phyloP scores from a whole-genome alignment of 2,797 vertebrate species.

The Loriculus beryllinus region DNA sequence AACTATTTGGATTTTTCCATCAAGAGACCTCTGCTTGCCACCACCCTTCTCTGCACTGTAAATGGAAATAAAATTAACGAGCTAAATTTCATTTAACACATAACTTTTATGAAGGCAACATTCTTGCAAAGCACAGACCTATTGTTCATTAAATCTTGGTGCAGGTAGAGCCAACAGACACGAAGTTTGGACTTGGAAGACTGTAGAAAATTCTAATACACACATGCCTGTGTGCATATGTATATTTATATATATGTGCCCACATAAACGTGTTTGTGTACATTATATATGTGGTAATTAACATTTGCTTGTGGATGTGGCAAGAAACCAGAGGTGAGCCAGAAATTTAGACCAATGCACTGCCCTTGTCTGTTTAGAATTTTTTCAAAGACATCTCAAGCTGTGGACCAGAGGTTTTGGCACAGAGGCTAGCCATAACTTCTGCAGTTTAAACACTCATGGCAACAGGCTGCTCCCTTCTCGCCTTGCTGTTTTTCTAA shows the following conservation, averaged over 20 bases:
- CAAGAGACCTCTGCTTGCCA: background rate
- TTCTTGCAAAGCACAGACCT: background rate
- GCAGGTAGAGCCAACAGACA: background rate
- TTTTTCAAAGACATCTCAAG: background rate
- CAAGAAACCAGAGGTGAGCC: background rate
- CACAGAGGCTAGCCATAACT: background rate
- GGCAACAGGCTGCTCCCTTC: background rate
- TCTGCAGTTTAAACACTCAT: background rate
- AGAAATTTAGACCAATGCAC: background rate
- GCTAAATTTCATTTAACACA: background rate
- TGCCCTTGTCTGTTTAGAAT: background rate
- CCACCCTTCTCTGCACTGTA: background rate
- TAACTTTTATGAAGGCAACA: background rate
- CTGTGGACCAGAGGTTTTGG: background rate
- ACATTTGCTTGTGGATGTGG: background rate
- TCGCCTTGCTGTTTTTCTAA: background rate
- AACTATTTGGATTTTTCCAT: background rate
- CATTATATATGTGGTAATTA: background rate
- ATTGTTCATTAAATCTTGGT: background rate
- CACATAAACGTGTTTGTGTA: background rate
- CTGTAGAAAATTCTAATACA: background rate
- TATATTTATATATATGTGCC: too few relatives aligned
- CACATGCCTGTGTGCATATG: fast-evolving
- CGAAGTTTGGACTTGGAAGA: background rate
- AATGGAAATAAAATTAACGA: background rate